Evolutionary conservation across 2,797 vertebrate species (phyloP), one percentile per base, ranked within the genome.

Genomic region (Platalea minor): DNA sequence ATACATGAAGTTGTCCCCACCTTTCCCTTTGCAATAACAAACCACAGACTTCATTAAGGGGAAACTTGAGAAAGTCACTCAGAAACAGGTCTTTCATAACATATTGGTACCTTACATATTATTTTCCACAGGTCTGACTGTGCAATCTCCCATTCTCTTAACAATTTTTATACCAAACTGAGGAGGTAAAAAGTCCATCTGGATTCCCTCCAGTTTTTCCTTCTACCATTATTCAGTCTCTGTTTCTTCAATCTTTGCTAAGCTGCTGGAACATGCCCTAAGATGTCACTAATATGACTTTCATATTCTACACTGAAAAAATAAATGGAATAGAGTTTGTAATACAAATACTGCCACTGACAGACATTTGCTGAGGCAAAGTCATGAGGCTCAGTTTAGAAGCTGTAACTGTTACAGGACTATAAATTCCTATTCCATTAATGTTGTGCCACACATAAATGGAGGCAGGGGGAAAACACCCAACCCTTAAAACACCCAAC

Each of bases 191-290:
- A 86, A 15, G 73, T 75, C 51, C 31, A 31, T 84, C 69, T 89
- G 74, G 70, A 89, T 91, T 95, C 26, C 9, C 56, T 87, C 25
- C 60, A 87, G 48, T 25, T 81, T 93, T 90, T 88, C 14, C 16
- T 73, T 77, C 77, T 83, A 6, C 16, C 24, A 8, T 88, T 85
- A 45, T 67, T 85, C 77, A 60, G 25, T 51, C 39, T 86, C 68
- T 93, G 85, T 69, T 95, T 91, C 80, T 94, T 82, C 76, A 73
- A 13, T 91, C 59, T 84, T 89, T 68, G 18, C 50, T 84, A 86
- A 90, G 46, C 57, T 78, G n/a, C 33, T 90, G n/a, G 69, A 95
- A 67, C 20, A 1, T 73, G 54, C 46, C 48, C 54, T 88, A 61
- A 93, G 91, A 88, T 85, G 56, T 90, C 67, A 84, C 13, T 75